Evolutionary conservation across 2,797 vertebrate genomes (phyloP), one percentile per base, ranked within the genome.

Genomic region (Lagocephalus sceleratus): DNA sequence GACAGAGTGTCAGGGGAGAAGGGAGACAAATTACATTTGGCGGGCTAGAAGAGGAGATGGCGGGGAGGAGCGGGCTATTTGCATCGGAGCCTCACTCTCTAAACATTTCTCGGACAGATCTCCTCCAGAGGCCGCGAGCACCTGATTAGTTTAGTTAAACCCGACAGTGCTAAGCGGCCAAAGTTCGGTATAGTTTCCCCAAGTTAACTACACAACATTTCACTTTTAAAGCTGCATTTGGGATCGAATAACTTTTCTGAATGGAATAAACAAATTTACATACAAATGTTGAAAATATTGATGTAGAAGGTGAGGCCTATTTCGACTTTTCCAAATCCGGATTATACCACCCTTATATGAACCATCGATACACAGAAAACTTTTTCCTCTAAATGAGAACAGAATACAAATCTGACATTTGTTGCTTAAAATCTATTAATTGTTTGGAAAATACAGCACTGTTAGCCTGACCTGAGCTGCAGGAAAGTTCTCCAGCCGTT

Each of bases 101-200:
- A 68, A 81, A 63, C 70, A 75, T 78, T 82, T 75, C 64, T 83
- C 62, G 51, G 60, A 51, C 50, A 41, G 61, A 58, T 61, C 63
- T n/a, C 52, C 71, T 79, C 60, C 46, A 47, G 61, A 66, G 70
- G 60, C 66, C 47, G 49, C 35, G 50, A 44, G 74, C 73, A 80
- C 82, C 75, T 57, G 51, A 72, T 83, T 79, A 78, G 72, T 72
- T 73, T 68, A 64, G 75, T 78, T 73, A 47, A 78, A 83, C 63
- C 65, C 78, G 81, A 64, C 63, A 71, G 53, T 71, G 68, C 63
- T 73, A 76, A 83, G 79, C 79, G 59, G 78, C 65, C 66, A 59
- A 74, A 74, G 62, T 73, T 73, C 63, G 60, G 44, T 58, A 49
- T 20, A 51, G 57, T 72, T 66, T 25, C 43, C 14, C 47, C 22